These are phyloP conservation scores for Rhyacophila brunnea DNA, from an alignment of 1,140 invertebrate species.

Conservation along the genomic window DNA sequence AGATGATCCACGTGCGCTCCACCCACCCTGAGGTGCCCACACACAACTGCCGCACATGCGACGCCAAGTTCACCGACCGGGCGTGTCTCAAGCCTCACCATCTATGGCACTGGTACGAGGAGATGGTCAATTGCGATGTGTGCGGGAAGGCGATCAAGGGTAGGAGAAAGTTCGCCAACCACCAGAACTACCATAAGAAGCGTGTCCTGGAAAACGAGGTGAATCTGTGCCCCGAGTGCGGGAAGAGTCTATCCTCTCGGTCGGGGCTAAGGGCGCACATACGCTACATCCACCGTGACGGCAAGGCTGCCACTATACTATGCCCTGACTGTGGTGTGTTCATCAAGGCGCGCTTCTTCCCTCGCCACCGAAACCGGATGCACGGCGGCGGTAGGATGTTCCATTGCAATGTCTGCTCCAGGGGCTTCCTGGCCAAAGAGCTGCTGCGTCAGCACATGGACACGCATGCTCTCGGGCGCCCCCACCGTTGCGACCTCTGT, in stretches of 20 bases:
- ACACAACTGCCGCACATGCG: constrained; percentile 4
- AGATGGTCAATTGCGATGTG: constrained; percentile 9
- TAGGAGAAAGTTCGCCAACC: constrained; percentile 13
- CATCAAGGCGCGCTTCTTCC: constrained; percentile 9
- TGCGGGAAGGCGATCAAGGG: constrained; percentile 20
- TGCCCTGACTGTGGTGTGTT: constrained; percentile 11
- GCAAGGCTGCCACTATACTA: constrained; percentile 5
- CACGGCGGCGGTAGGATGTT: constrained; percentile 10
- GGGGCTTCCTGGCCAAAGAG: constrained; percentile 15
- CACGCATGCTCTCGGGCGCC: constrained; percentile 11
- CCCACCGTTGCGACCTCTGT: constrained; percentile 14
- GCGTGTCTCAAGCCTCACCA: constrained; percentile 6
- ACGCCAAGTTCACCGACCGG: background rate
- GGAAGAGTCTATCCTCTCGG: constrained; percentile 3
- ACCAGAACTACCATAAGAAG: constrained; percentile 12
- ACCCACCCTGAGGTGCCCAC: constrained; percentile 8
- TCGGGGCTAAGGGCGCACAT: constrained; percentile 11
- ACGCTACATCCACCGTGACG: constrained; percentile 11
- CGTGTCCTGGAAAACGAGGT: constrained; percentile 3
- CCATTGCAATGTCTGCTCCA: constrained; percentile 12
- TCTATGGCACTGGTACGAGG: constrained; percentile 15
- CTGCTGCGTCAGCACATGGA: constrained; percentile 19
- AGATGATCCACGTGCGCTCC: constrained; percentile 6
- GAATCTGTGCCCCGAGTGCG: constrained; percentile 14
- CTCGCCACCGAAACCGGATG: constrained; percentile 18